Evolutionary conservation across 2,113 vertebrate genomes (phyloP).

Genomic region (Mesoclemmys tuberculata): DNA sequence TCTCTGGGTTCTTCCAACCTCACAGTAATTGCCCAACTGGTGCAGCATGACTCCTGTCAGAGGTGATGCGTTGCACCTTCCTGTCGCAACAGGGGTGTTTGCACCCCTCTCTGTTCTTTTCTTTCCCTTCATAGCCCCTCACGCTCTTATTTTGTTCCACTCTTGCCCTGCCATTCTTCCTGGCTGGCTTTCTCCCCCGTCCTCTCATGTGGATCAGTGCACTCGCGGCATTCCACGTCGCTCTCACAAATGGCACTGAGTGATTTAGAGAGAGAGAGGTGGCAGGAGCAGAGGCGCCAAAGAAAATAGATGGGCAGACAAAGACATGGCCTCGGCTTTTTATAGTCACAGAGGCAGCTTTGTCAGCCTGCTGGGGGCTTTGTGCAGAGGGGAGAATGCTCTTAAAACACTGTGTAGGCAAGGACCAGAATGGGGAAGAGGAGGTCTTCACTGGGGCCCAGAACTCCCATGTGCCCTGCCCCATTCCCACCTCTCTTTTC

Average conservation of each 20-base stretch:
- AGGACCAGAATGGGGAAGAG: background rate
- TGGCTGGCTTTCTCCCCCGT: no score
- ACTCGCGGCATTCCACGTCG: background rate
- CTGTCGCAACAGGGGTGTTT: background rate
- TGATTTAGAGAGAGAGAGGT: background rate
- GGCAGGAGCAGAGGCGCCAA: slow-evolving; percentile 27
- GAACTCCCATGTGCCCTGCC: background rate
- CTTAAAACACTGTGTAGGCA: background rate
- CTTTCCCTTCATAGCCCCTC: background rate
- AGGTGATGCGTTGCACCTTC: background rate
- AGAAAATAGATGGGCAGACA: slow-evolving; percentile 24
- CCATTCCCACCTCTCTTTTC: background rate
- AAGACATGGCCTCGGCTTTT: slow-evolving; percentile 25
- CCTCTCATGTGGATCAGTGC: background rate
- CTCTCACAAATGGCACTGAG: background rate
- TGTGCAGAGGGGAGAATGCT: background rate
- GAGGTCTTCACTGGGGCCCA: no score
- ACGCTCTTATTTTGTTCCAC: background rate
- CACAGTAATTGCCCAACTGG: background rate
- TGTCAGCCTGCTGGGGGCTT: background rate
- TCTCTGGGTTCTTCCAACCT: background rate
- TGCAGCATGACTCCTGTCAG: background rate
- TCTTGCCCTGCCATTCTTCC: background rate
- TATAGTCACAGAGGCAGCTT: background rate
- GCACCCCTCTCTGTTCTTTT: background rate